phyloP scores from a whole-genome alignment of 2,113 vertebrate species.

The Ceuthmochares aereus region DNA sequence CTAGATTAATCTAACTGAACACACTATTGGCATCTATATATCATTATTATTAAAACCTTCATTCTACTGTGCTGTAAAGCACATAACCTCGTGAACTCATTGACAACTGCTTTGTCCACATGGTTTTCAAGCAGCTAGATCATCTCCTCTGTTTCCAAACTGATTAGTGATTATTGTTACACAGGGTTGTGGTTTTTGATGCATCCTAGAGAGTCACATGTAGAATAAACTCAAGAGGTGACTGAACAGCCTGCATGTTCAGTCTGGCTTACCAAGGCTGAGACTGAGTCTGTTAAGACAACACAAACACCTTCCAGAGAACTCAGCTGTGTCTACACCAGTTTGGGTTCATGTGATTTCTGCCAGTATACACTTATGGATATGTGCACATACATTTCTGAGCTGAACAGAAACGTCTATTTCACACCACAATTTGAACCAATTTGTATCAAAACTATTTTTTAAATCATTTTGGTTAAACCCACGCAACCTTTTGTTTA shows the following conservation, averaged over 20 bases:
- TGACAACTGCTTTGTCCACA: neutral
- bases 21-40: neutral
- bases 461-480: neutral
- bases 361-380: neutral
- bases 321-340: neutral
- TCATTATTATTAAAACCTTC: neutral
- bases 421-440: neutral
- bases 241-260: fast-evolving
- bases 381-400: fast-evolving
- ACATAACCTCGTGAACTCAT: neutral
- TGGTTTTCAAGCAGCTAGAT: neutral
- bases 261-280: neutral
- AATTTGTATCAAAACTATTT: neutral
- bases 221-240: neutral
- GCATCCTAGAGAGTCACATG: neutral
- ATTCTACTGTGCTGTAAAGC: neutral
- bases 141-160: neutral
- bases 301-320: neutral
- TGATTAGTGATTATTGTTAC: neutral
- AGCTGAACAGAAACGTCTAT: neutral
- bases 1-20: neutral
- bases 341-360: neutral
- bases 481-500: neutral
- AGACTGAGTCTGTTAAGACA: neutral
- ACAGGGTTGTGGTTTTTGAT: neutral